Evolutionary conservation across 2,113 vertebrate genomes (phyloP).

Genomic region (Lonchura striata): DNA sequence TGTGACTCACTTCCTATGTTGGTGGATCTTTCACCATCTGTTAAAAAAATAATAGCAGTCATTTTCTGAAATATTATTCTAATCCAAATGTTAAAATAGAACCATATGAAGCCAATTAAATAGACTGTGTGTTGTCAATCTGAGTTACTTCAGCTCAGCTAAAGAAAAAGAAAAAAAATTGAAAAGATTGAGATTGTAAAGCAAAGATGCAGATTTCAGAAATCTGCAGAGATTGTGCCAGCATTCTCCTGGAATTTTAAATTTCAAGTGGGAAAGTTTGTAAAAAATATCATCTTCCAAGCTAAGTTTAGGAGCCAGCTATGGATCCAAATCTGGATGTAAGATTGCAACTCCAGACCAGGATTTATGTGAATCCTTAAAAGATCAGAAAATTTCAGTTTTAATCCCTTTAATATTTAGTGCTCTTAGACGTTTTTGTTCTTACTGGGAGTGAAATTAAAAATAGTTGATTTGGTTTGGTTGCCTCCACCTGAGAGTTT

Average conservation of each 20-base stretch:
- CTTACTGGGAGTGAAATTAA: not conserved
- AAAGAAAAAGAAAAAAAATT: not conserved
- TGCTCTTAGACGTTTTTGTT: conserved; percentile 35
- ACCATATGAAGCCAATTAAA: conserved; percentile 61
- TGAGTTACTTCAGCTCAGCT: conserved; percentile 45
- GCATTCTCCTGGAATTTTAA: not conserved
- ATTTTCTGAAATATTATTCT: conserved; percentile 63
- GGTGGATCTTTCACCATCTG: conserved; percentile 61
- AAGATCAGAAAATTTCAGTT: not conserved
- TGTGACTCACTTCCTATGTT: conserved; percentile 64
- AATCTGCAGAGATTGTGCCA: not conserved
- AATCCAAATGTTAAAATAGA: conserved; percentile 64
- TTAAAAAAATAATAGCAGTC: conserved; percentile 62
- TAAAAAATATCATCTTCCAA: not conserved
- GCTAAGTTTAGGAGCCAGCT: not conserved
- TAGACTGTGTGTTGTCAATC: conserved; percentile 45
- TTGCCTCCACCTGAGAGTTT: conserved; percentile 31
- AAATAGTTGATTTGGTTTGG: not conserved
- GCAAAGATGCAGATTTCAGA: conserved; percentile 8
- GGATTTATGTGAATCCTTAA: not conserved
- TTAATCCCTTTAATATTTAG: conserved; percentile 32
- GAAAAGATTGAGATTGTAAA: not conserved
- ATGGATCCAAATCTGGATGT: not conserved
- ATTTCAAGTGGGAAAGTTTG: not conserved
- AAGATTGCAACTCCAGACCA: conserved; percentile 4